phyloP scores from a whole-genome alignment of 92 coral and sea anemone genomes.

The Meandrina meandrites region DNA sequence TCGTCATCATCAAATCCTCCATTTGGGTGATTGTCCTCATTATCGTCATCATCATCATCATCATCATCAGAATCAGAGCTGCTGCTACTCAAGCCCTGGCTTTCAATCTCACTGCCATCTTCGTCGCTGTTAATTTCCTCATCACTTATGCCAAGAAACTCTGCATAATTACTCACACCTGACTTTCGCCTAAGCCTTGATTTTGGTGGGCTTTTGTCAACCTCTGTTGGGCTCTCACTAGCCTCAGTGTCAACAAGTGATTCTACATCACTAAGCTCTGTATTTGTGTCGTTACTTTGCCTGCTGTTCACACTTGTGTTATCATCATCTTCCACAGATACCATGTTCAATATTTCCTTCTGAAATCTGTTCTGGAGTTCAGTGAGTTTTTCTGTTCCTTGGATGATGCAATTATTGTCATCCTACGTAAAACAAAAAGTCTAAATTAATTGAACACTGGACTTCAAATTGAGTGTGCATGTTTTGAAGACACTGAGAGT shows the following conservation, averaged over 20 bases:
- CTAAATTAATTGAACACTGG: not conserved
- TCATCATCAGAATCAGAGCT: constrained; percentile 45
- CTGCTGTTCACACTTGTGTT: constrained; percentile 10
- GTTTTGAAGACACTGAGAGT: too few species aligned
- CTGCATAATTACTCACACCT: not conserved
- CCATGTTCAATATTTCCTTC: constrained; percentile 32
- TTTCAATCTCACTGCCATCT: constrained; percentile 49
- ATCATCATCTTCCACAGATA: constrained; percentile 19
- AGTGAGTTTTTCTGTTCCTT: constrained; percentile 49
- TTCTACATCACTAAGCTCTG: constrained; percentile 34
- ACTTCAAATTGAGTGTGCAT: too few species aligned
- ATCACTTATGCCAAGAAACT: constrained; percentile 39
- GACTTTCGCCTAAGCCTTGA: constrained; percentile 16
- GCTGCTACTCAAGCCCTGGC: constrained; percentile 47
- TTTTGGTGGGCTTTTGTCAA: constrained; percentile 8
- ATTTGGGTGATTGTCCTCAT: constrained; percentile 29
- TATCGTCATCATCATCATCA: constrained; percentile 57
- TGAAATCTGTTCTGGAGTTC: constrained; percentile 29
- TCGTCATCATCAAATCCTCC: constrained; percentile 38
- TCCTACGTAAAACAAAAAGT: not conserved
- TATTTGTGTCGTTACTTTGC: not conserved
- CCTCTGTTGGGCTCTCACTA: constrained; percentile 27
- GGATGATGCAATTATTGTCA: not conserved
- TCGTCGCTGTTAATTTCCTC: constrained; percentile 57
- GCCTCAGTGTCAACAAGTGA: constrained; percentile 41